Evolutionary conservation across 2,888 invertebrate species (phyloP).

Genomic region (Siphonodentalium dalli): DNA sequence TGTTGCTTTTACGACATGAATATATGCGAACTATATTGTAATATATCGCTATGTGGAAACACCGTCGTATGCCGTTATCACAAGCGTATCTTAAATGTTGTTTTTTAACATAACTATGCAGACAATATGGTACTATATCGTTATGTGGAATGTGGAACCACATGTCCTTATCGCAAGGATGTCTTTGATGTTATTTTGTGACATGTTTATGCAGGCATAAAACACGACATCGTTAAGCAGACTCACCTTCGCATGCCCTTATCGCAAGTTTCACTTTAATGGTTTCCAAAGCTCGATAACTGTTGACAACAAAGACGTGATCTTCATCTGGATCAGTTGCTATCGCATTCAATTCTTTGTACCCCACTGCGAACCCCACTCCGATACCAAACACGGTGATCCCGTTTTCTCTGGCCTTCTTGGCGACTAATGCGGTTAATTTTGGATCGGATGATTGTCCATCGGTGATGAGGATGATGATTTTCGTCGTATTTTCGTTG

Average conservation of each 20-base stretch:
- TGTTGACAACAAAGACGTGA: constrained; percentile 41
- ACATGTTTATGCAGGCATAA: too few relatives aligned
- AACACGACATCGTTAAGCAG: too few relatives aligned
- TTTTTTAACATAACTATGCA: too few relatives aligned
- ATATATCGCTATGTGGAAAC: too few relatives aligned
- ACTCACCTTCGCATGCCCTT: constrained; percentile 41
- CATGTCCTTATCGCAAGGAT: too few relatives aligned
- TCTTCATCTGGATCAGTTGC: constrained; percentile 40
- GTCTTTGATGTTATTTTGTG: too few relatives aligned
- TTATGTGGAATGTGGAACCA: too few relatives aligned
- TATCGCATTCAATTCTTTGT: constrained; percentile 35
- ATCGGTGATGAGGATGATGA: constrained; percentile 18
- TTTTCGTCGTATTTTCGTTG: constrained; percentile 1
- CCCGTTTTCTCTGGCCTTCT: constrained; percentile 23
- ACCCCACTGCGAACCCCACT: constrained; percentile 37
- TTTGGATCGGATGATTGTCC: constrained; percentile 6
- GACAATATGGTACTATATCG: too few relatives aligned
- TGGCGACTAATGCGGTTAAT: constrained; percentile 4
- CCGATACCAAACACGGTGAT: constrained; percentile 42
- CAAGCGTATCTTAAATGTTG: too few relatives aligned
- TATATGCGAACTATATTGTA: too few relatives aligned
- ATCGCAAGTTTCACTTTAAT: constrained; percentile 37
- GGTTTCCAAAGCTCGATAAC: constrained; percentile 34
- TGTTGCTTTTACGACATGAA: too few relatives aligned
- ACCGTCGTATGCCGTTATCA: too few relatives aligned